Percentiles rank a stretch among this genome's conserved stretches.
Conservation (phyloP, 2,888 invertebrate species). For the Oeneis ivallda region DNA sequence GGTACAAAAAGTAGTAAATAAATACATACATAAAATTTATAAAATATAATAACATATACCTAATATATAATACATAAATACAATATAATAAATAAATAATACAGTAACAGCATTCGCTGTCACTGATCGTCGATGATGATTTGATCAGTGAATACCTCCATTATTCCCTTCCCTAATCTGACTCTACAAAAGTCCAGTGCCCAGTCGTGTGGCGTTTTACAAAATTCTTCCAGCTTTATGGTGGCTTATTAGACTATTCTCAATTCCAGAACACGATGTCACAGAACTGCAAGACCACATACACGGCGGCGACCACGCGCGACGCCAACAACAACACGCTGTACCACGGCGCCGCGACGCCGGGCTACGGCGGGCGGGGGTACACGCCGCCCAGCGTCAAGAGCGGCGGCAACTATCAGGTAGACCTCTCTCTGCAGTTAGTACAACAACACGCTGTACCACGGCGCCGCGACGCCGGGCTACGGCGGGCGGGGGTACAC, state of each 20-base stretch:
- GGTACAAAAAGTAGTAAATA: too few relatives aligned
- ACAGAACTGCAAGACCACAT: slow-evolving; percentile 81
- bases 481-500: slow-evolving; percentile 65
- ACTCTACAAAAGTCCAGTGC: too few relatives aligned
- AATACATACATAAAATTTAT: too few relatives aligned
- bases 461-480: slow-evolving; percentile 59
- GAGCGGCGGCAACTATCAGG: slow-evolving; percentile 66
- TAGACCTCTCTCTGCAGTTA: slow-evolving; percentile 33
- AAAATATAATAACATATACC: too few relatives aligned
- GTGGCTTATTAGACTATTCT: slow-evolving; percentile 3
- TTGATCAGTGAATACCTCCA: too few relatives aligned
- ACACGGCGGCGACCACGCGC: slow-evolving; percentile 74
- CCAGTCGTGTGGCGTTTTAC: too few relatives aligned
- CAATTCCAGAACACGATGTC: slow-evolving; percentile 69
- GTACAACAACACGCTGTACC: slow-evolving; percentile 81
- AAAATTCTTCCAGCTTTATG: too few relatives aligned
- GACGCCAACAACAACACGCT: slow-evolving; percentile 83
- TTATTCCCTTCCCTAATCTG: too few relatives aligned
- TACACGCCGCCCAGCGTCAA: slow-evolving; percentile 63
- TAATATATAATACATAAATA: too few relatives aligned
- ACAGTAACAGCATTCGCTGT: too few relatives aligned
- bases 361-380: slow-evolving; percentile 61
- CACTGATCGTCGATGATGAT: too few relatives aligned
- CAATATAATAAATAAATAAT: too few relatives aligned
- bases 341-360: slow-evolving; percentile 67